Base-by-base conservation (phyloP, 2,888 invertebrate species). In the Xanthostigma xanthostigma region DNA sequence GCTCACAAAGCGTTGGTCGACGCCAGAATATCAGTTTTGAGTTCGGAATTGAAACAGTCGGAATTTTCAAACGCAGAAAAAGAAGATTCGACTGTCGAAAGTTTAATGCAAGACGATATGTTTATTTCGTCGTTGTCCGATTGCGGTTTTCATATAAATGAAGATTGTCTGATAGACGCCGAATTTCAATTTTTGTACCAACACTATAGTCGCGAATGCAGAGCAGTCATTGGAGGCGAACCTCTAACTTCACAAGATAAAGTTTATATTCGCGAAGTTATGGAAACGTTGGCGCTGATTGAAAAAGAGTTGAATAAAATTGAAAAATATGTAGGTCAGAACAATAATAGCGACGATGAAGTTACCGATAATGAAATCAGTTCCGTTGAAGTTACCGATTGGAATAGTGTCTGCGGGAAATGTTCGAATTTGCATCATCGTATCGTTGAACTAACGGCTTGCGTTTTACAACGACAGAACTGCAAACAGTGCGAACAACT, bases 1-100 rank as follows among this genome's bases (percentile, higher is more conserved):
- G 82, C 83, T 35, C 83, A 83, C 57, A 84, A 83, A 63, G 81
- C 83, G 39, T 67, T 87, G 50, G 77, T 87, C 48, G 84, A 87
- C 66, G 84, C 86, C 48, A 75, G 84, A 58, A 79, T 86, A 56
- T 74, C 76, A 44, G 79, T 84, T 45, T 69, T 84, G 44, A 76
- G 75, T 55, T 78, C 78, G 50, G 75, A 75, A 46, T 70, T 71
- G 57, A 44, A 50, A 45, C 40, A 11, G 37, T 9, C 45, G 36
- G 49, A 50, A 27, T 37, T 40, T 39, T 39, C 12, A 11, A 39
- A 36, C 10, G 9, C 13, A 3, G 37, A 45, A n/a, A 11, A 36
- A 11, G n/a, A 41, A 41, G 27, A 27, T 27, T 27, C 27, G 27
- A 27, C 61, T 47, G 57, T 63, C 53, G 61, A 62, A 56, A 64